Evolutionary conservation across 2,888 invertebrate genomes (phyloP).

Genomic region (Saturnia japonica): DNA sequence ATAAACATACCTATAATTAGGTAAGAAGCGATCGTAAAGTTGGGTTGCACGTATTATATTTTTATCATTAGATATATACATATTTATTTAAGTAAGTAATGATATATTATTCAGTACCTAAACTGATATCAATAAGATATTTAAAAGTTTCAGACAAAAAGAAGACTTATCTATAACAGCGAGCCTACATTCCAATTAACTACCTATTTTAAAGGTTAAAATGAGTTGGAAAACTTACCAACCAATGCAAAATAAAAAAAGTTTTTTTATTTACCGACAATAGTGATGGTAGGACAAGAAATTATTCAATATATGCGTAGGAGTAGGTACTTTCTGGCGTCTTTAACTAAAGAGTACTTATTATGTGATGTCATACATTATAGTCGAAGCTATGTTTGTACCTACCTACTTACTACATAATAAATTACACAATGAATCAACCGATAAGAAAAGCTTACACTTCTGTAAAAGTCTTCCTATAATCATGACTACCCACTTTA

Average conservation of each 20-base stretch:
- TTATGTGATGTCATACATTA: slow-evolving; percentile 7
- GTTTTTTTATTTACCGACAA: too few relatives aligned
- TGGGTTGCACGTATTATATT: not conserved
- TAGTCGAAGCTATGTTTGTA: not conserved
- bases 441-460: slow-evolving; percentile 10
- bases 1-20: slow-evolving; percentile 39
- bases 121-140: too few relatives aligned
- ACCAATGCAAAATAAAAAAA: not conserved
- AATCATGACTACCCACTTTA: slow-evolving; percentile 12
- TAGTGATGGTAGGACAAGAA: too few relatives aligned
- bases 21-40: slow-evolving; percentile 5
- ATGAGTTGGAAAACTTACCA: not conserved
- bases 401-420: slow-evolving; percentile 8
- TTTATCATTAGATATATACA: not conserved
- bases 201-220: not conserved
- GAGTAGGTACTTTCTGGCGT: slow-evolving; percentile 16
- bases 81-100: too few relatives aligned
- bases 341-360: not conserved
- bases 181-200: not conserved
- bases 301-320: slow-evolving; percentile 10
- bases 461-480: not conserved
- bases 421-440: slow-evolving; percentile 18
- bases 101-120: too few relatives aligned
- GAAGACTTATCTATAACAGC: not conserved
- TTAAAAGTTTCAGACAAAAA: not conserved